Percentiles rank a stretch among this genome's conserved stretches.
phyloP scores from a whole-genome alignment of 2,113 vertebrate species.

The Centrocercus urophasianus region DNA sequence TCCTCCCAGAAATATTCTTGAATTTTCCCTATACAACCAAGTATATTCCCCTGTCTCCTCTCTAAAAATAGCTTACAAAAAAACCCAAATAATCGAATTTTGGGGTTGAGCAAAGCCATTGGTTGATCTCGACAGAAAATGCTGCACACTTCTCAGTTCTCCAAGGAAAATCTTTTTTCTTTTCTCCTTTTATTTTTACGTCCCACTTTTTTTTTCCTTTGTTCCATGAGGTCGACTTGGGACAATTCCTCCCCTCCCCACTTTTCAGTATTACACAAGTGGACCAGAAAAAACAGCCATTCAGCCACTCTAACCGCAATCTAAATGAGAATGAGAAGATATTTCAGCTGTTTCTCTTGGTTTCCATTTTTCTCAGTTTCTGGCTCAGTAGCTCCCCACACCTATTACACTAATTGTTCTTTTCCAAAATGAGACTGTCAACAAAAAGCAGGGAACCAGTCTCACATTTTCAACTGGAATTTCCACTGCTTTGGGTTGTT shows the following conservation, averaged over 20 bases:
- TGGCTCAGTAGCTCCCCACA: slow-evolving; percentile 63
- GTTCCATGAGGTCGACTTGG: slow-evolving; percentile 42
- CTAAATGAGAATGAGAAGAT: slow-evolving; percentile 56
- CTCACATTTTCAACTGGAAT: slow-evolving; percentile 16
- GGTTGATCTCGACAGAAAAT: not conserved
- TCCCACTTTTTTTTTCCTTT: slow-evolving; percentile 8
- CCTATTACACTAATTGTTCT: slow-evolving; percentile 55
- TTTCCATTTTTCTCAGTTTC: slow-evolving; percentile 62
- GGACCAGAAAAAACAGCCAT: slow-evolving; percentile 64
- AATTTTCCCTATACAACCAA: slow-evolving; percentile 3
- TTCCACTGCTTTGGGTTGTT: not conserved
- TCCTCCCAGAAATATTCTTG: slow-evolving; percentile 27
- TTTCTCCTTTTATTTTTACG: not conserved
- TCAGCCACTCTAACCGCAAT: slow-evolving; percentile 52
- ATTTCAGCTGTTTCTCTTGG: slow-evolving; percentile 55
- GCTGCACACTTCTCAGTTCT: not conserved
- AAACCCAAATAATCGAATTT: slow-evolving; percentile 39
- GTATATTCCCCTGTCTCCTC: not conserved
- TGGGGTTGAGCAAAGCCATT: not conserved
- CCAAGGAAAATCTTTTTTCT: not conserved
- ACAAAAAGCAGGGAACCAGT: slow-evolving; percentile 49
- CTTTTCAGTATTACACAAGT: slow-evolving; percentile 57
- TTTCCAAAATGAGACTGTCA: slow-evolving; percentile 38
- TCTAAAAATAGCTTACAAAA: slow-evolving; percentile 21
- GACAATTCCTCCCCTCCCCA: slow-evolving; percentile 45